Conservation (phyloP, 92 coral and sea anemone genomes). For the Galaxea fascicularis region DNA sequence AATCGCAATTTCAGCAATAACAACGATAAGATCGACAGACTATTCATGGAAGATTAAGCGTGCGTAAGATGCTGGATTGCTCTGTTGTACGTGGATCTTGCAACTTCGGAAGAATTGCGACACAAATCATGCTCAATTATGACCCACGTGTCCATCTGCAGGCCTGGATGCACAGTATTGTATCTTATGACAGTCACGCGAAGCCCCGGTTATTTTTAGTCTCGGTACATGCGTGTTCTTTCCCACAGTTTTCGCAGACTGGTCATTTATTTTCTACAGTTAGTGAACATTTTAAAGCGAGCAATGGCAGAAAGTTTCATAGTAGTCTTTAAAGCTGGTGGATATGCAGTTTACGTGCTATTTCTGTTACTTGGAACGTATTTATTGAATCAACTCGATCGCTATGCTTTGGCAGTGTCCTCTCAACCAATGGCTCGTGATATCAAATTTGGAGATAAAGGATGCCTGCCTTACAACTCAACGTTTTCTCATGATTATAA, state of each 20-base stretch:
- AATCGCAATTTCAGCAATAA: no score
- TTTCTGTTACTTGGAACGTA: constrained; percentile 80
- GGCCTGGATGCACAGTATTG: no score
- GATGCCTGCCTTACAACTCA: constrained; percentile 83
- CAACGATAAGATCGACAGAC: no score
- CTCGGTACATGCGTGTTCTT: not conserved
- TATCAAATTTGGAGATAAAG: constrained; percentile 95
- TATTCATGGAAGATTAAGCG: no score
- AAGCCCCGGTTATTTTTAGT: not conserved
- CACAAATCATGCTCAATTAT: not conserved
- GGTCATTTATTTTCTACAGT: not conserved
- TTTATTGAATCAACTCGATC: constrained; percentile 91
- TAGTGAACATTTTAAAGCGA: not conserved
- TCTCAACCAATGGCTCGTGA: constrained; percentile 98
- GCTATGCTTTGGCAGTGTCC: constrained; percentile 90
- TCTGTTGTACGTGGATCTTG: no score
- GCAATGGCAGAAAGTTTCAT: constrained; percentile 78
- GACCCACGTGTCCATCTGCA: not conserved
- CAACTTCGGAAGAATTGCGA: no score
- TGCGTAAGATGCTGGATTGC: no score
- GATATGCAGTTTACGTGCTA: constrained; percentile 86
- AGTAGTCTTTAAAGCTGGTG: constrained; percentile 78
- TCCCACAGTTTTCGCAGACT: not conserved
- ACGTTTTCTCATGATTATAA: constrained; percentile 63
- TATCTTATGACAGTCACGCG: constrained; percentile 27